Conservation (phyloP, 2,888 invertebrate species). For the Metalampra italica region DNA sequence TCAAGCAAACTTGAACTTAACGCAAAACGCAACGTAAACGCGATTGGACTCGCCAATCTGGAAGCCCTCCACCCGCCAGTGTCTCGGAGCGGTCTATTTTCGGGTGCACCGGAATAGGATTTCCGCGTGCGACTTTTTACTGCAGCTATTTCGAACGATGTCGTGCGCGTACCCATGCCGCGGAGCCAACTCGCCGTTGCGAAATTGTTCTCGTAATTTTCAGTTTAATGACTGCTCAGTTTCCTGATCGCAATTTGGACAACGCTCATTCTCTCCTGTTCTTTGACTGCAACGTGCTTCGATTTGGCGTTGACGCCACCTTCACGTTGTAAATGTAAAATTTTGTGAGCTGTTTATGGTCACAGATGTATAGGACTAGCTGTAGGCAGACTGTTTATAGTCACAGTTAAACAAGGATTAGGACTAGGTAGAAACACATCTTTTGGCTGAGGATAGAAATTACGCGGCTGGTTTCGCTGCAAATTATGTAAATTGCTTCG, state of each 20-base stretch:
- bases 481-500: too few relatives aligned
- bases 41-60: not conserved
- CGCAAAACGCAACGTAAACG: not conserved
- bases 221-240: not conserved
- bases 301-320: too few relatives aligned
- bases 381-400: too few relatives aligned
- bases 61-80: not conserved
- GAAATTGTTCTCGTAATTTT: not conserved
- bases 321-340: too few relatives aligned
- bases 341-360: too few relatives aligned
- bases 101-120: slow-evolving; percentile 37
- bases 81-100: slow-evolving; percentile 34
- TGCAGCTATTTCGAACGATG: slow-evolving; percentile 42
- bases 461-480: too few relatives aligned
- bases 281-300: too few relatives aligned
- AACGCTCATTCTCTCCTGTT: not conserved
- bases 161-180: slow-evolving; percentile 18
- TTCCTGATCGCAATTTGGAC: not conserved
- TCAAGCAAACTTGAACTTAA: not conserved
- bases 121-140: slow-evolving; percentile 51
- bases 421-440: too few relatives aligned
- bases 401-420: too few relatives aligned
- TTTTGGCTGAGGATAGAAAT: too few relatives aligned
- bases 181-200: not conserved
- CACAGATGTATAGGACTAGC: too few relatives aligned